Conservation (phyloP, 2,888 invertebrate genomes). For the Drosophila trichaetosa region DNA sequence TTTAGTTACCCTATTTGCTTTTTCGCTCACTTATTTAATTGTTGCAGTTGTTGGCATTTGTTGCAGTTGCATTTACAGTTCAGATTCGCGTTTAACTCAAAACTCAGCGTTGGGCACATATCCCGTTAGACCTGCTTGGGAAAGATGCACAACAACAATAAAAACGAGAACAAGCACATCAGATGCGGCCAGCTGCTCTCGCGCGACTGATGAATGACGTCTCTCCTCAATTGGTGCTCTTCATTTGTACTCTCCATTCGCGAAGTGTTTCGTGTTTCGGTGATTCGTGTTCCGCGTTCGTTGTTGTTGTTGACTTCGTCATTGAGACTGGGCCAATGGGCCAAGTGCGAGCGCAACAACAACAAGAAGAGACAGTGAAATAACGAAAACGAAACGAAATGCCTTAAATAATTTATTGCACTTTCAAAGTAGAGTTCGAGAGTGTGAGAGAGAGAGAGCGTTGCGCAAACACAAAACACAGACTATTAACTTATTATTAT, state of each 20-base stretch:
- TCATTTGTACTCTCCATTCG: conserved; percentile 29
- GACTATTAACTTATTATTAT: background rate
- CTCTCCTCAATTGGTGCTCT: conserved; percentile 8
- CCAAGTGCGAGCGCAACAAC: conserved; percentile 55
- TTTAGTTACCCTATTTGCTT: conserved; percentile 5
- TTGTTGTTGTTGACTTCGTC: conserved; percentile 49
- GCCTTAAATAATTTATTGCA: conserved; percentile 74
- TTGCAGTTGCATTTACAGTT: conserved; percentile 15
- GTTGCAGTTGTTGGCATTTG: conserved; percentile 4
- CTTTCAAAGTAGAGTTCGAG: conserved; percentile 35
- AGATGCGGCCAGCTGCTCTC: conserved; percentile 66
- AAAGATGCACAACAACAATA: conserved; percentile 31
- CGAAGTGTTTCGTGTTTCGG: conserved; percentile 16
- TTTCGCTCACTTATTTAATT: conserved; percentile 31
- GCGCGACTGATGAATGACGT: conserved; percentile 65
- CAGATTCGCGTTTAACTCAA: background rate
- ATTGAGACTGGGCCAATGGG: conserved; percentile 63
- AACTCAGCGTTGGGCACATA: conserved; percentile 7
- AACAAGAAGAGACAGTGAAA: conserved; percentile 27
- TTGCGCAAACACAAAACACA: conserved; percentile 19
- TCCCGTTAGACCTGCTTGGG: conserved; percentile 1
- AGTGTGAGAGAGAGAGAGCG: background rate
- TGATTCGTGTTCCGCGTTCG: conserved; percentile 11
- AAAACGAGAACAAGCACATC: conserved; percentile 9
- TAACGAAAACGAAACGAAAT: conserved; percentile 67